A percentile compares a stretch with the other conserved stretches of the same genome.
phyloP scores from a whole-genome alignment of 2,888 invertebrate species.

The Cheilosia pagana region DNA sequence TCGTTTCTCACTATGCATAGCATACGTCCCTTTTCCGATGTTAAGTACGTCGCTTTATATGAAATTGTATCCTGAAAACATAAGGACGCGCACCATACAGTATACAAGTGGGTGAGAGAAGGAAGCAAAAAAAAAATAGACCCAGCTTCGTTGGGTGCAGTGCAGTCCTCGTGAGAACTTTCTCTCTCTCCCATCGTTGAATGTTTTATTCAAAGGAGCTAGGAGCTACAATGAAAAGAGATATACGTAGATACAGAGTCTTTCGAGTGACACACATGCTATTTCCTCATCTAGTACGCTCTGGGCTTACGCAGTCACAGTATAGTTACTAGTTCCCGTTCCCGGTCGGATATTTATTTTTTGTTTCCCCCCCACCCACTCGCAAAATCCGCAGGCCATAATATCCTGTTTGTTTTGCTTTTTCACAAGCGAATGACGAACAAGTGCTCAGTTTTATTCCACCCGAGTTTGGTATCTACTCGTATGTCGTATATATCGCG shows the following conservation, averaged over 20 bases:
- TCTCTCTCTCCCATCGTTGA: constrained; percentile 30
- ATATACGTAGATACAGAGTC: constrained; percentile 30
- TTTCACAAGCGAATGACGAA: constrained; percentile 26
- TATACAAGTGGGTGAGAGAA: constrained; percentile 1
- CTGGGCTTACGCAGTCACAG: constrained; percentile 35
- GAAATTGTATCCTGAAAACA: constrained; percentile 31
- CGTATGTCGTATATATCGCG: neutral
- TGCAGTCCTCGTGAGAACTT: constrained; percentile 57
- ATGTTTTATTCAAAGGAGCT: constrained; percentile 24
- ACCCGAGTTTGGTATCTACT: constrained; percentile 4
- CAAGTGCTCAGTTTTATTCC: constrained; percentile 8
- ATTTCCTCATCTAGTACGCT: constrained; percentile 36
- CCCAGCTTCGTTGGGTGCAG: constrained; percentile 52
- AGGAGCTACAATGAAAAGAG: constrained; percentile 1
- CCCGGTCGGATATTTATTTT: constrained; percentile 26
- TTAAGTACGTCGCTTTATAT: constrained; percentile 24
- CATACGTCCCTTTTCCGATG: constrained; percentile 45
- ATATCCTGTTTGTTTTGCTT: constrained; percentile 41
- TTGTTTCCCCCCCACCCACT: neutral
- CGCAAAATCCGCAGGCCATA: neutral
- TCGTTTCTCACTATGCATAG: constrained; percentile 3
- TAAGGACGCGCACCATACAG: constrained; percentile 6
- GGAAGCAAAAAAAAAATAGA: constrained; percentile 2
- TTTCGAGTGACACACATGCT: constrained; percentile 18
- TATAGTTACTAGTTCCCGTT: constrained; percentile 41